phyloP scores from a whole-genome alignment of 2,113 vertebrate genomes.

The Psephotus haematonotus region DNA sequence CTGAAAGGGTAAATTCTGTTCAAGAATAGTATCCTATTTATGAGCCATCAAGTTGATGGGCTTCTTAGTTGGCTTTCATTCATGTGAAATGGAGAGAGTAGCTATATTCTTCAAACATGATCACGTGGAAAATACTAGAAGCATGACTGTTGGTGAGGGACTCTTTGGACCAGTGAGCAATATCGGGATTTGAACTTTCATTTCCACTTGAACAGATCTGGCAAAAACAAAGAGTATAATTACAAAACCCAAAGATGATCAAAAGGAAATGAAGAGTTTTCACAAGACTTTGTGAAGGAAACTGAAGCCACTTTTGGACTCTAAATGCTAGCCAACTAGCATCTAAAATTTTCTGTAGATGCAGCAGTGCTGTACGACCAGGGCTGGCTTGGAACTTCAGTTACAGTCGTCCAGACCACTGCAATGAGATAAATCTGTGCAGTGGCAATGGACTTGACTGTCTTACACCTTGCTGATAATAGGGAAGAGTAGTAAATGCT shows the following conservation, averaged over 20 bases:
- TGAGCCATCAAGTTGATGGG: background rate
- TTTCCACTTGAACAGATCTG: background rate
- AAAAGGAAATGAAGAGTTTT: background rate
- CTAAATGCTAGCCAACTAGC: background rate
- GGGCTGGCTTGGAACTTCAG: background rate
- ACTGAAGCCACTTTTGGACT: background rate
- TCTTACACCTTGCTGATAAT: background rate
- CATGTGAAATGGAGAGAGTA: background rate
- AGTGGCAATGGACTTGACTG: background rate
- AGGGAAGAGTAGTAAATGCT: background rate
- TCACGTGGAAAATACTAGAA: background rate
- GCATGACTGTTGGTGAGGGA: fast-evolving
- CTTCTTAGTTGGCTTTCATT: background rate
- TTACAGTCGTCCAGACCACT: background rate
- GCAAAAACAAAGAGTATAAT: background rate
- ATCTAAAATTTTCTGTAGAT: background rate
- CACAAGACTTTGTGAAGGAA: background rate
- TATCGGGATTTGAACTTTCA: background rate
- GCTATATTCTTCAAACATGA: background rate
- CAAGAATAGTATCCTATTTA: background rate
- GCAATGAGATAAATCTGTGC: background rate
- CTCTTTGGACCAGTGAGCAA: background rate
- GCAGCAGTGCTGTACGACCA: background rate
- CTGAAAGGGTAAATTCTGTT: background rate
- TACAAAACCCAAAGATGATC: background rate